These are phyloP conservation scores for Hiodon alosoides DNA, from an alignment of 2,113 vertebrate genomes.

Conservation along the genomic window DNA sequence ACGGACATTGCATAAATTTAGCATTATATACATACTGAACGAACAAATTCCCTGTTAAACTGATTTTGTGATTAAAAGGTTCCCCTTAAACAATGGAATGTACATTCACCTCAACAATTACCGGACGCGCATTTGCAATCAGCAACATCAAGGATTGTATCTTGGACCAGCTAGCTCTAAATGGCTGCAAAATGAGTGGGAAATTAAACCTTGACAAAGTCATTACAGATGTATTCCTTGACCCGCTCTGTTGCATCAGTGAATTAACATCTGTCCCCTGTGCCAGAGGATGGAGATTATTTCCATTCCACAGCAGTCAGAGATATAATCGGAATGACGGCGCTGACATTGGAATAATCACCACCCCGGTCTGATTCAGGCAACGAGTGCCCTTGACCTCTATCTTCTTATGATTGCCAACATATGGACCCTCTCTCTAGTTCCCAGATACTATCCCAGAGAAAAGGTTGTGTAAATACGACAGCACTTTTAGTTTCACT, in stretches of 20 bases:
- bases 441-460: too few species aligned
- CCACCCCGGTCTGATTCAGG: not conserved
- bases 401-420: not conserved
- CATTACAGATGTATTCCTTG: slow-evolving; percentile 5
- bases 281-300: not conserved
- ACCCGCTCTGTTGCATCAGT: not conserved
- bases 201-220: not conserved
- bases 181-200: not conserved
- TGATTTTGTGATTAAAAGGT: not conserved
- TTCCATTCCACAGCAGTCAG: not conserved
- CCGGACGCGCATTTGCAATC: not conserved
- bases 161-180: not conserved
- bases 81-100: not conserved
- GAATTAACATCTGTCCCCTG: not conserved
- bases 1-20: too few species aligned
- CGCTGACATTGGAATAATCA: not conserved
- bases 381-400: not conserved
- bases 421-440: not conserved
- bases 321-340: not conserved
- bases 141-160: not conserved
- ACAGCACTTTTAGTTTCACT: not conserved
- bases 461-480: too few species aligned
- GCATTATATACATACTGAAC: too few species aligned
- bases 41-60: too few species aligned
- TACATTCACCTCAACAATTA: not conserved